Conservation (phyloP, 2,113 vertebrate species). For the Motacilla alba region DNA sequence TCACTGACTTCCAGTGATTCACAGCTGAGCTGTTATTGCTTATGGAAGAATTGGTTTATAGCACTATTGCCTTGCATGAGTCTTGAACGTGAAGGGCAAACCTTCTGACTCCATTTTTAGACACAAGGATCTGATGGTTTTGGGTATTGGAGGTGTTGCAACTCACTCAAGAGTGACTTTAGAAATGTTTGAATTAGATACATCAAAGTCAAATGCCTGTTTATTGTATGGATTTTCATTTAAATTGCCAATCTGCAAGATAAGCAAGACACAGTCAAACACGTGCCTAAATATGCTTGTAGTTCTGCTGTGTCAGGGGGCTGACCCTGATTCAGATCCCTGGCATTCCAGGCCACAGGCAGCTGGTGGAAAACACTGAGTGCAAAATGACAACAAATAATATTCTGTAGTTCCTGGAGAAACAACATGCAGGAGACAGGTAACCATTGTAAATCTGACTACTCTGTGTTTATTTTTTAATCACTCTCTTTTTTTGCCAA, state of each 20-base stretch:
- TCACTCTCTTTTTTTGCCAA: not conserved
- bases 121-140: not conserved
- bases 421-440: not conserved
- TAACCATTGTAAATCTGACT: not conserved
- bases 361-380: not conserved
- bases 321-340: not conserved
- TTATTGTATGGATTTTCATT: not conserved
- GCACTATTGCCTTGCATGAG: not conserved
- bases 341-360: not conserved
- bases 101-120: not conserved
- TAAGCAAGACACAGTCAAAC: not conserved
- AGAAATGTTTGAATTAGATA: not conserved
- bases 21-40: not conserved
- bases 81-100: not conserved
- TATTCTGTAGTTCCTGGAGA: not conserved
- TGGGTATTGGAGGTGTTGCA: not conserved
- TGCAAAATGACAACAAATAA: not conserved
- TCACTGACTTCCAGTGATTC: constrained; percentile 42
- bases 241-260: not conserved
- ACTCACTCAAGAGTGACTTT: not conserved
- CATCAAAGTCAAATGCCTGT: not conserved
- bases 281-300: not conserved
- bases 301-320: not conserved
- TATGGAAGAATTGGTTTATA: constrained; percentile 5
- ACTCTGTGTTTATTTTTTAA: not conserved